phyloP scores from a whole-genome alignment of 1,140 invertebrate genomes.

The Eufriesea mexicana region DNA sequence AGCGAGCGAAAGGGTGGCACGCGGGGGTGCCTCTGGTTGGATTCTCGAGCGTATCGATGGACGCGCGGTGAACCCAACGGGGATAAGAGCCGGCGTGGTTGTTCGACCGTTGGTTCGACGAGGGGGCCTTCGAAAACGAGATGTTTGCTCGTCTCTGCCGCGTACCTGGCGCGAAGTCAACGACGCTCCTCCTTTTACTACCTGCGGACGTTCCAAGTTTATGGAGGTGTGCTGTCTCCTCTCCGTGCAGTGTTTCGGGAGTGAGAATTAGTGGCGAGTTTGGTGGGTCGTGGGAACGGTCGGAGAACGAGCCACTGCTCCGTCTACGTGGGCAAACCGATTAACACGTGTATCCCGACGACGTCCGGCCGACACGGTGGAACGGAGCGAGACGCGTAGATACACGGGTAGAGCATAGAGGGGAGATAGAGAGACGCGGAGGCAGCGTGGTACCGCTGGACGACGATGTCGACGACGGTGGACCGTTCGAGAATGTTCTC shows the following conservation, averaged over 20 bases:
- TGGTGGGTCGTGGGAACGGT: conserved; percentile 26
- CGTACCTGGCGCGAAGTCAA: conserved; percentile 12
- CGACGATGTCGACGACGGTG: neutral
- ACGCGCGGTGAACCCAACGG: neutral
- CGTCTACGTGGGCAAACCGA: conserved; percentile 35
- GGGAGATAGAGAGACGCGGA: neutral
- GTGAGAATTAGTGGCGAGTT: conserved; percentile 60
- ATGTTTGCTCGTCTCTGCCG: neutral
- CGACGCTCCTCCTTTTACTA: conserved; percentile 18
- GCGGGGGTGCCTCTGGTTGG: too few relatives aligned
- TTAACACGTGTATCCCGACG: conserved; percentile 40
- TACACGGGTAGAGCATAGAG: too few relatives aligned
- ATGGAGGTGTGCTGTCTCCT: neutral
- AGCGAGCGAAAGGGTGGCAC: too few relatives aligned
- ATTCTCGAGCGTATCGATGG: neutral
- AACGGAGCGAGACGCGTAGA: neutral
- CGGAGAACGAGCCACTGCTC: neutral
- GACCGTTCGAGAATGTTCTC: conserved; percentile 50
- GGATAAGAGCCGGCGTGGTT: neutral
- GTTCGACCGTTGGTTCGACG: neutral
- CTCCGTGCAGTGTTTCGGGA: conserved; percentile 44
- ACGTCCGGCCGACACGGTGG: neutral
- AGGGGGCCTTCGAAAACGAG: neutral
- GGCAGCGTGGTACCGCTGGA: neutral
- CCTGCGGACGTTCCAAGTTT: conserved; percentile 20